Evolutionary conservation across 2,113 vertebrate genomes (phyloP).

Genomic region (Ctenomys sociabilis): DNA sequence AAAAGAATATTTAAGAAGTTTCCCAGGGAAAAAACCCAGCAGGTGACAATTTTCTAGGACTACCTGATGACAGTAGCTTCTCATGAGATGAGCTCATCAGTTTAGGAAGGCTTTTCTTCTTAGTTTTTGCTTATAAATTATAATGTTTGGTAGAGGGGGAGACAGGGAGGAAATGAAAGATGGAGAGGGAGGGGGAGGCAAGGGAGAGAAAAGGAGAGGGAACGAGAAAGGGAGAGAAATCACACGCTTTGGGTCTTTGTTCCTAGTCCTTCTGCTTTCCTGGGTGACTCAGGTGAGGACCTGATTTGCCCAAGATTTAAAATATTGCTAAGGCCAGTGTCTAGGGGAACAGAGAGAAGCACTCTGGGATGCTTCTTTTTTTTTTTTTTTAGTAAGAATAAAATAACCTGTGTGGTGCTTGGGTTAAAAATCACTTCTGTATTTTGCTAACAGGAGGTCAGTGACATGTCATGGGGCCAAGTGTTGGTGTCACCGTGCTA

Average conservation of each 20-base stretch:
- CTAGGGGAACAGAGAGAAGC: neutral
- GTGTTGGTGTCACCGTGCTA: neutral
- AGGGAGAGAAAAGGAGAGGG: neutral
- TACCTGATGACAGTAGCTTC: neutral
- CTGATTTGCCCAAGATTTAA: neutral
- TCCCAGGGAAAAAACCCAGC: neutral
- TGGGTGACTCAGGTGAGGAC: neutral
- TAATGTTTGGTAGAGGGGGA: neutral
- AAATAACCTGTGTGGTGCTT: neutral
- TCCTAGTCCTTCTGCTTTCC: neutral
- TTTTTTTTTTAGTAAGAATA: neutral
- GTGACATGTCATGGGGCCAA: neutral
- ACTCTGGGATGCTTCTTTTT: neutral
- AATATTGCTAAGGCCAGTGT: neutral
- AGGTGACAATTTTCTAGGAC: neutral
- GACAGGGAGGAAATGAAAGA: neutral
- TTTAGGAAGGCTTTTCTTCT: neutral
- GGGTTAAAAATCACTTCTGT: neutral
- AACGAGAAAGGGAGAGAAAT: neutral
- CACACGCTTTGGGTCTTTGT: neutral
- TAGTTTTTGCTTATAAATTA: neutral
- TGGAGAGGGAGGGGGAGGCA: too few relatives aligned
- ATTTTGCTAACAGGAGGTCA: neutral
- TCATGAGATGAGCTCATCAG: neutral
- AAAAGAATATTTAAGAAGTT: slow-evolving; percentile 40